These are phyloP conservation scores for Myiothlypis chrysogaster DNA, from an alignment of 2,797 vertebrate genomes.

Conservation along the genomic window DNA sequence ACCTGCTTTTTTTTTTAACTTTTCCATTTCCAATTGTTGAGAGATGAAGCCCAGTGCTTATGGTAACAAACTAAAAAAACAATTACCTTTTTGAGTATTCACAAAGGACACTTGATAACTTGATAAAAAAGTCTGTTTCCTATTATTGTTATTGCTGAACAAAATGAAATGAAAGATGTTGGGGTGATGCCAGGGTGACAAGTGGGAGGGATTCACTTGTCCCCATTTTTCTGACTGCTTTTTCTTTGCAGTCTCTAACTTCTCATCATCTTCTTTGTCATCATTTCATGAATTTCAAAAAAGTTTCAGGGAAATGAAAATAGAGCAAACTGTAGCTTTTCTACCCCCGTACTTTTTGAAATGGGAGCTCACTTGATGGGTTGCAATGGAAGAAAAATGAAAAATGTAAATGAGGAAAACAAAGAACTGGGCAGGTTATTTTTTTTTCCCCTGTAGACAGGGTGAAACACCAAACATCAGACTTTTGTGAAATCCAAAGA, in stretches of 20 bases:
- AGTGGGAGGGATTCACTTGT: neutral
- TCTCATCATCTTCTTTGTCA: neutral
- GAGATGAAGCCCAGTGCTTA: neutral
- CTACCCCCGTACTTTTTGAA: neutral
- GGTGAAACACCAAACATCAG: neutral
- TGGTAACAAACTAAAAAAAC: neutral
- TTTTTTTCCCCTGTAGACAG: neutral
- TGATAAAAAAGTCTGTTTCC: slow-evolving; percentile 6
- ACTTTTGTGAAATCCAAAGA: neutral
- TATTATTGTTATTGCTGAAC: slow-evolving; percentile 19
- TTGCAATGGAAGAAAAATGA: neutral
- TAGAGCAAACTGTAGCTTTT: neutral
- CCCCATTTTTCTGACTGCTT: neutral
- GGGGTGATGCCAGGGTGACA: neutral
- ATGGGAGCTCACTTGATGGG: neutral
- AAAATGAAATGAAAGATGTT: slow-evolving; percentile 19
- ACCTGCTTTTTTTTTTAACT: neutral
- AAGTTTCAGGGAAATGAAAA: neutral
- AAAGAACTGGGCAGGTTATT: neutral
- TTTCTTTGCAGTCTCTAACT: neutral
- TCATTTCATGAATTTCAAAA: neutral
- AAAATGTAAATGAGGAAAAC: neutral
- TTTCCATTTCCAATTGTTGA: neutral
- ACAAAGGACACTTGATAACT: neutral
- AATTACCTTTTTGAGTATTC: neutral